A percentile compares a stretch with the other conserved stretches of the same genome.
phyloP scores from a whole-genome alignment of 2,888 invertebrate species.

The Acronicta aceris region DNA sequence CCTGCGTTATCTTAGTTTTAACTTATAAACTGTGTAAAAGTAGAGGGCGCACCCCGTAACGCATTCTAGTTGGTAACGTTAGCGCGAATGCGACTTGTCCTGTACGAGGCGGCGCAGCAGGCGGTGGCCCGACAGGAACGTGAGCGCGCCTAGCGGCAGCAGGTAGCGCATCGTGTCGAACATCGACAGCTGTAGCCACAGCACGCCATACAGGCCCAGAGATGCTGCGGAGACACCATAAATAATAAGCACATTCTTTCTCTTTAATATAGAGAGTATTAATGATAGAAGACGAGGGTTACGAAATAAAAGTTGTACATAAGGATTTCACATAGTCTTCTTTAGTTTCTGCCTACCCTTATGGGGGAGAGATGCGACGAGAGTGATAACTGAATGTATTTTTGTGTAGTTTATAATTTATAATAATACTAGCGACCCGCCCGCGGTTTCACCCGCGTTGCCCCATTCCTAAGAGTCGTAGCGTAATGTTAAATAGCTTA shows the following conservation, averaged over 20 bases:
- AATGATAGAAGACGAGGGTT: no score
- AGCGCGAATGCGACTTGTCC: constrained; percentile 58
- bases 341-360: no score
- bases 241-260: background rate
- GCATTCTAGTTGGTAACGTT: constrained; percentile 6
- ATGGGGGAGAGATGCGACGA: no score
- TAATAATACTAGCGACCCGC: no score
- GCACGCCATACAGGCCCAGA: constrained; percentile 95
- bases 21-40: background rate
- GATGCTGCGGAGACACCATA: constrained; percentile 89
- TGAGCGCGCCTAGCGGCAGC: constrained; percentile 94
- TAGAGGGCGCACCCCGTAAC: background rate
- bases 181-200: constrained; percentile 98
- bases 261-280: no score
- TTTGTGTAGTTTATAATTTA: no score
- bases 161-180: constrained; percentile 98
- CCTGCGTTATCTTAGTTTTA: background rate
- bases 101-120: constrained; percentile 94
- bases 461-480: no score
- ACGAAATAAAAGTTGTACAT: no score
- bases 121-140: constrained; percentile 98
- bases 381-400: no score
- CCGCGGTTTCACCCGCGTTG: no score
- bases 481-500: no score
- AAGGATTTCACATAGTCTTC: no score